A percentile compares a stretch with the other conserved stretches of the same genome.
These are phyloP conservation scores for Neria commutata DNA, from an alignment of 2,888 invertebrate genomes.

Conservation along the genomic window DNA sequence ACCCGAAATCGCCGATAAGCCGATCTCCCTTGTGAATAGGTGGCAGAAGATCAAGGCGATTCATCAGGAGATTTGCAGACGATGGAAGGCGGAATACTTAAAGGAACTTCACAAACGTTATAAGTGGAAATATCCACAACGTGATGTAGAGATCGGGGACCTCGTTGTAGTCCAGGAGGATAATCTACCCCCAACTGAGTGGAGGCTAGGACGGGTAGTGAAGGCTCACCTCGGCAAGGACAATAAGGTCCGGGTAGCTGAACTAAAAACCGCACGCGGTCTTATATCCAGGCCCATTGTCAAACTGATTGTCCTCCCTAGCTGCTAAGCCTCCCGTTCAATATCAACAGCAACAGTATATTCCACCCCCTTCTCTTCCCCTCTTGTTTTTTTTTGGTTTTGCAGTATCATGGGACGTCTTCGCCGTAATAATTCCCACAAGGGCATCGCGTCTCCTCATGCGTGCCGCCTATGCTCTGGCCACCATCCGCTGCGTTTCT, in stretches of 20 bases:
- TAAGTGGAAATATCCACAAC: conserved; percentile 6
- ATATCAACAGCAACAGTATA: no score
- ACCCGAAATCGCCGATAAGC: not conserved
- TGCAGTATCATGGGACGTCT: no score
- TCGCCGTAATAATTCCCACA: no score
- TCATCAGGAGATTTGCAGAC: conserved; percentile 8
- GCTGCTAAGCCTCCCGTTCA: no score
- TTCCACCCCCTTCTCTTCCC: no score
- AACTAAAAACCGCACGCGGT: no score
- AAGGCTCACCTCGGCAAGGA: not conserved
- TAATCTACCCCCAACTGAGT: conserved; percentile 9
- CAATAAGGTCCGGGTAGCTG: conserved; percentile 2
- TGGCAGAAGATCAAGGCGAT: conserved; percentile 14
- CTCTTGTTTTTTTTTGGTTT: no score
- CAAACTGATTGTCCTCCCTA: no score
- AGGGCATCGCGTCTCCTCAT: no score
- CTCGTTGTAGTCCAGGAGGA: conserved; percentile 9
- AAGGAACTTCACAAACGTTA: conserved; percentile 9
- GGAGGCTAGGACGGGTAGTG: conserved; percentile 5
- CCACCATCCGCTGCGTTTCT: no score
- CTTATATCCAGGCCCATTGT: no score
- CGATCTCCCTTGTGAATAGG: not conserved
- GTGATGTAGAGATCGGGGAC: not conserved
- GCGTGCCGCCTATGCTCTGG: no score
- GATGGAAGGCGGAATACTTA: conserved; percentile 18